Evolutionary conservation across 2,797 vertebrate species (phyloP).

Genomic region (Acanthornis magna): DNA sequence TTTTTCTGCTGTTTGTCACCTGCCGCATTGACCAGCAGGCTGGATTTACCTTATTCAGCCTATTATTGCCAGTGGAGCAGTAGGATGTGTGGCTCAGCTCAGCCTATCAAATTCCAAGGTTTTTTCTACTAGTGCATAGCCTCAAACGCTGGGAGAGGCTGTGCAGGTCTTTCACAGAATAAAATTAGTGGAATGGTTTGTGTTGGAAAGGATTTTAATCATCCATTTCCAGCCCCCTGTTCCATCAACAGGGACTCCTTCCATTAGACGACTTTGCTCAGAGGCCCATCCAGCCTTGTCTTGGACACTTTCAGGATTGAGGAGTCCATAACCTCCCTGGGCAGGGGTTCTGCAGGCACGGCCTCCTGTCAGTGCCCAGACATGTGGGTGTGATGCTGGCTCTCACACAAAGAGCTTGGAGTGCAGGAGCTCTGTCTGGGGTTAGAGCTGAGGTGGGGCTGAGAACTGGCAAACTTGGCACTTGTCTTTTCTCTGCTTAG

Average conservation of each 20-base stretch:
- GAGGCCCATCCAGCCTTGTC: background rate
- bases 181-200: background rate
- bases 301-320: background rate
- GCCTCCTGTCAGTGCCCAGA: background rate
- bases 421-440: background rate
- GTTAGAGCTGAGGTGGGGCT: background rate
- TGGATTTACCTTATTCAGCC: background rate
- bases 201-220: background rate
- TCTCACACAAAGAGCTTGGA: background rate
- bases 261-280: background rate
- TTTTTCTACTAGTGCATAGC: background rate
- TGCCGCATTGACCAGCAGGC: background rate
- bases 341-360: fast-evolving
- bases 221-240: background rate
- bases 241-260: too few relatives aligned
- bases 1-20: background rate
- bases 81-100: fast-evolving
- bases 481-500: background rate
- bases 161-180: background rate
- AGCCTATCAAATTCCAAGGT: background rate
- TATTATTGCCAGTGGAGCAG: background rate
- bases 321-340: background rate
- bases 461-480: background rate
- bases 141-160: background rate
- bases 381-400: background rate